Evolutionary conservation across 2,888 invertebrate genomes (phyloP).

Genomic region (Megamerina dolium): DNA sequence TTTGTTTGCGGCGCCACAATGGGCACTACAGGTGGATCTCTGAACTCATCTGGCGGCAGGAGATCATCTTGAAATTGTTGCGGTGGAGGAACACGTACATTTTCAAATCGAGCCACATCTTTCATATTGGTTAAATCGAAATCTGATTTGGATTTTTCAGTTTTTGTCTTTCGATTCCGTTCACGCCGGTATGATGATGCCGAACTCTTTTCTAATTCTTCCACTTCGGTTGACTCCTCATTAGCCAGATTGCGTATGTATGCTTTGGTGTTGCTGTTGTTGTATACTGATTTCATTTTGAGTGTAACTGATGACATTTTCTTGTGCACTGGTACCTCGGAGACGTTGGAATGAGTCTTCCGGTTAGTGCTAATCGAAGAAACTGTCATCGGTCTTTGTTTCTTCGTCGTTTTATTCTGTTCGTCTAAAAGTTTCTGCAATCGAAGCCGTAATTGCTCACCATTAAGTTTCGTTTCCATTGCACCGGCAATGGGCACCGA

Average conservation of each 20-base stretch:
- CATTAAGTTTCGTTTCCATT: slow-evolving; percentile 53
- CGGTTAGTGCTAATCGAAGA: slow-evolving; percentile 28
- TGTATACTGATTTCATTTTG: slow-evolving; percentile 29
- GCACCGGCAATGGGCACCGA: slow-evolving; percentile 28
- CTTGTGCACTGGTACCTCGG: slow-evolving; percentile 34
- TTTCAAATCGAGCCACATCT: slow-evolving; percentile 48
- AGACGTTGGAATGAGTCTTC: slow-evolving; percentile 23
- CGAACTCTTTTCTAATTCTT: slow-evolving; percentile 31
- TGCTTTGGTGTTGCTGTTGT: neutral
- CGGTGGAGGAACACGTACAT: slow-evolving; percentile 69
- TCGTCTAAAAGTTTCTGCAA: slow-evolving; percentile 56
- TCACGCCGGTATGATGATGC: slow-evolving; percentile 29
- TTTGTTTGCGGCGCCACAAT: too few species aligned
- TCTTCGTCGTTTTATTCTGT: slow-evolving; percentile 27
- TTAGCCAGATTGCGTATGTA: slow-evolving; percentile 30
- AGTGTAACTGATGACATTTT: slow-evolving; percentile 43
- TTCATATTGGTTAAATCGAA: slow-evolving; percentile 55
- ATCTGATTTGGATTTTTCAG: slow-evolving; percentile 56
- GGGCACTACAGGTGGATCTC: slow-evolving; percentile 50
- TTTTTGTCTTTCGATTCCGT: slow-evolving; percentile 27
- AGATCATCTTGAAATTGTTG: slow-evolving; percentile 78
- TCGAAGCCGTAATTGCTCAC: slow-evolving; percentile 61
- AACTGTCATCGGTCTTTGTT: slow-evolving; percentile 23
- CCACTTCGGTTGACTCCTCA: slow-evolving; percentile 38
- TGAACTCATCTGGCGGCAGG: slow-evolving; percentile 69